These are phyloP conservation scores for Esox masquinongy DNA, from an alignment of 2,797 vertebrate genomes.

Conservation along the genomic window DNA sequence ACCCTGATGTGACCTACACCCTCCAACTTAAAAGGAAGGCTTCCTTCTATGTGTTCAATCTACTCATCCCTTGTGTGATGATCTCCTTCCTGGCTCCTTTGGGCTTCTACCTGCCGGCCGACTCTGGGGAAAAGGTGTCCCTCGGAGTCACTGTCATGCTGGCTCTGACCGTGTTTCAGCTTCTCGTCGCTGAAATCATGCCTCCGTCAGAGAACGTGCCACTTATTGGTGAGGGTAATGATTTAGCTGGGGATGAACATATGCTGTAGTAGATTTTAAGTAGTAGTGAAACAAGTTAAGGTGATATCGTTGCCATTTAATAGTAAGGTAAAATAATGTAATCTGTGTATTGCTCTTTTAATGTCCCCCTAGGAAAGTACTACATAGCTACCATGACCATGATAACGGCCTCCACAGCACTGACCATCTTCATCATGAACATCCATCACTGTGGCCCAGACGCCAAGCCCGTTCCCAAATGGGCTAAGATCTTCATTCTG, in stretches of 20 bases:
- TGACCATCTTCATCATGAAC: slow-evolving; percentile 94
- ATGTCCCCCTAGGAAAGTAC: slow-evolving; percentile 82
- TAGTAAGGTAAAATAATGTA: too few species aligned
- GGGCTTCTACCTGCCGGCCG: slow-evolving; percentile 90
- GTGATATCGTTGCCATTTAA: too few species aligned
- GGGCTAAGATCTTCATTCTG: slow-evolving; percentile 85
- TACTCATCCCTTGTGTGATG: slow-evolving; percentile 91
- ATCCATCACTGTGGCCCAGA: slow-evolving; percentile 90
- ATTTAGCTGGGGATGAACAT: background rate
- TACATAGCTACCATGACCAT: slow-evolving; percentile 96
- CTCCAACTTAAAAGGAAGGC: slow-evolving; percentile 84
- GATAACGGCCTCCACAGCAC: slow-evolving; percentile 89
- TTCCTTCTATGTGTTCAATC: slow-evolving; percentile 91
- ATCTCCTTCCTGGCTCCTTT: slow-evolving; percentile 91
- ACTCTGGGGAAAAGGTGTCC: slow-evolving; percentile 92
- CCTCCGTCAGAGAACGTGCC: slow-evolving; percentile 90
- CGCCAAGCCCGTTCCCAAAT: slow-evolving; percentile 84
- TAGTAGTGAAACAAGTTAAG: background rate
- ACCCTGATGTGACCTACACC: slow-evolving; percentile 90
- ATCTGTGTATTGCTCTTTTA: background rate
- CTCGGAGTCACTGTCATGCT: slow-evolving; percentile 91
- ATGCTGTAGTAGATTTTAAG: background rate
- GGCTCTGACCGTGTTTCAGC: slow-evolving; percentile 92
- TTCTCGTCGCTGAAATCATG: slow-evolving; percentile 93
- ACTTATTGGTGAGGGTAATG: slow-evolving; percentile 80